Evolutionary conservation across 1,140 invertebrate genomes (phyloP).

Genomic region (Zaprionus camerounensis): DNA sequence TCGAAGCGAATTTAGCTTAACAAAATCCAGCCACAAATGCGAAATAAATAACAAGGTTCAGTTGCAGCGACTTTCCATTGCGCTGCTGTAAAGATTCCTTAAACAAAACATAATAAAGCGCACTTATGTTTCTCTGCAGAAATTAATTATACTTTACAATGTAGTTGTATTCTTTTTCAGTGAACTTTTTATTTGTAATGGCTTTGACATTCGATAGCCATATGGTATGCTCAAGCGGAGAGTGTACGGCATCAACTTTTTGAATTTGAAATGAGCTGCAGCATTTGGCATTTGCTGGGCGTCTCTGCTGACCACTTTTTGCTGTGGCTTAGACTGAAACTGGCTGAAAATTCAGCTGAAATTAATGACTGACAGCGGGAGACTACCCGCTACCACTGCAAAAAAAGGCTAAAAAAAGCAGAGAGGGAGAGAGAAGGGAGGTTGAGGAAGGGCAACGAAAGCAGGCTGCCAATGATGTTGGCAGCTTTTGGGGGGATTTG

Average conservation of each 20-base stretch:
- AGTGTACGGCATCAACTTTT: conserved; percentile 12
- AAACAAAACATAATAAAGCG: background rate
- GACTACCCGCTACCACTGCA: conserved; percentile 12
- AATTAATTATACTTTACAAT: background rate
- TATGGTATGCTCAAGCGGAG: background rate
- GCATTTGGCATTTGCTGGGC: conserved; percentile 27
- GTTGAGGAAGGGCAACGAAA: background rate
- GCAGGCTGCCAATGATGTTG: conserved; percentile 22
- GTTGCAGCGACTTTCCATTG: conserved; percentile 1
- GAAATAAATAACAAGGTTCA: background rate
- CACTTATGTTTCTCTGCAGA: background rate
- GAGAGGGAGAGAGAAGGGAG: background rate
- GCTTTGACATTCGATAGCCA: background rate
- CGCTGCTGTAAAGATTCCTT: background rate
- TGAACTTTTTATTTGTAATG: background rate
- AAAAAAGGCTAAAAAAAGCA: conserved; percentile 10
- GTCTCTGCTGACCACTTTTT: conserved; percentile 43
- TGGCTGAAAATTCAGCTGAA: conserved; percentile 32
- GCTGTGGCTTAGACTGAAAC: conserved; percentile 18
- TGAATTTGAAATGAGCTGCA: conserved; percentile 15
- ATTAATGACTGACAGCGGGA: conserved; percentile 44
- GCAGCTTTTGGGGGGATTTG: conserved; percentile 32
- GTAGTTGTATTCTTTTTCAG: background rate
- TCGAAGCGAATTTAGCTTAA: conserved; percentile 16
- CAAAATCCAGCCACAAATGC: conserved; percentile 7